Conservation (phyloP, 2,113 vertebrate species). For the Pungitius pungitius region DNA sequence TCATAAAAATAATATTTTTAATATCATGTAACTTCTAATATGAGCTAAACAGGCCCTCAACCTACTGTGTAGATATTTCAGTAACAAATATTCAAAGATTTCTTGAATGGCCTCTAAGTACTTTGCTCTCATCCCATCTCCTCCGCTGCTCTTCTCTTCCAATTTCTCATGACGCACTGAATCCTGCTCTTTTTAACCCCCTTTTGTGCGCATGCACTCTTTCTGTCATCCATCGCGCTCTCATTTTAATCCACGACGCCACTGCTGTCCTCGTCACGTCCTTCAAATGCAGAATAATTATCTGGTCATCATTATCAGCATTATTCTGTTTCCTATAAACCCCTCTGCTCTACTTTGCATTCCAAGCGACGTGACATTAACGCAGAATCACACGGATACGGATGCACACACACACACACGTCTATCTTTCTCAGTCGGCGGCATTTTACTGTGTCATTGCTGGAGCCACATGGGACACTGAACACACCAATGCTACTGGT, state of each 20-base stretch:
- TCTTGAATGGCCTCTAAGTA: background rate
- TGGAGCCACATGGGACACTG: slow-evolving; percentile 53
- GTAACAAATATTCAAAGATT: slow-evolving; percentile 20
- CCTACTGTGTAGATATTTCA: background rate
- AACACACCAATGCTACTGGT: slow-evolving; percentile 47
- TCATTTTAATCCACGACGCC: slow-evolving; percentile 27
- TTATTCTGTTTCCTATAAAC: slow-evolving; percentile 66
- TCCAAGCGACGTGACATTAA: slow-evolving; percentile 37
- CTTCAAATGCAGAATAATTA: slow-evolving; percentile 59
- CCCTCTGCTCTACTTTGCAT: slow-evolving; percentile 53
- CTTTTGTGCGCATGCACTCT: slow-evolving; percentile 17
- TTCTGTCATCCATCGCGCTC: slow-evolving; percentile 32
- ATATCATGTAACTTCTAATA: slow-evolving; percentile 15
- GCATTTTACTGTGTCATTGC: slow-evolving; percentile 44
- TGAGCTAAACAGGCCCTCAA: background rate
- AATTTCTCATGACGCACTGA: slow-evolving; percentile 8
- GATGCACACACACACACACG: slow-evolving; percentile 7
- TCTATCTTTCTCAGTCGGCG: slow-evolving; percentile 8
- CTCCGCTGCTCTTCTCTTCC: background rate
- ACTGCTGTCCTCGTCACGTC: background rate
- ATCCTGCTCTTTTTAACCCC: slow-evolving; percentile 18
- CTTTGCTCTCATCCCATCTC: slow-evolving; percentile 9
- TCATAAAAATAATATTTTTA: slow-evolving; percentile 4
- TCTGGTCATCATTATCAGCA: slow-evolving; percentile 65
- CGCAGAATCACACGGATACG: slow-evolving; percentile 27